Conservation (phyloP, 2,888 invertebrate genomes). For the Geotrupes spiniger region DNA sequence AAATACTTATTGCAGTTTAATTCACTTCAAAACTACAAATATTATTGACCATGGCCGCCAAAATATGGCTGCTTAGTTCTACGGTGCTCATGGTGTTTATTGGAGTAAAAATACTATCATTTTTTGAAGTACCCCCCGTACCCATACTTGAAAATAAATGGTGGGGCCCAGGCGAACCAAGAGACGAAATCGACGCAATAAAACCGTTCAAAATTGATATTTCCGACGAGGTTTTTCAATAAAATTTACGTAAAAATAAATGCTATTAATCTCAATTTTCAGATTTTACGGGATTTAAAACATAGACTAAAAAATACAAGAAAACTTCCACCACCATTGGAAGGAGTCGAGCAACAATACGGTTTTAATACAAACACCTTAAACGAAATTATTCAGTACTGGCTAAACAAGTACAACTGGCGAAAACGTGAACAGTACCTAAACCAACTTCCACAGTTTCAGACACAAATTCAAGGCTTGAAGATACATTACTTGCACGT, state of each 20-base stretch:
- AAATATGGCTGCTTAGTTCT: too few species aligned
- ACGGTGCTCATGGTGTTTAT: too few species aligned
- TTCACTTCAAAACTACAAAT: too few species aligned
- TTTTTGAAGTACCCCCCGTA: constrained; percentile 3
- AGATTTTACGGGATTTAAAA: constrained; percentile 56
- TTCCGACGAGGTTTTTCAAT: constrained; percentile 57
- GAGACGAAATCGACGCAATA: constrained; percentile 37
- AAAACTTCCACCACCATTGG: constrained; percentile 54
- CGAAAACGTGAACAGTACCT: constrained; percentile 57
- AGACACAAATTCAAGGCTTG: constrained; percentile 68
- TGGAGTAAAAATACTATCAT: neutral
- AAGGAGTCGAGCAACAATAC: constrained; percentile 70
- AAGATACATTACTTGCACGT: constrained; percentile 59
- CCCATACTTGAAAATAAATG: constrained; percentile 5
- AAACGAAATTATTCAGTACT: constrained; percentile 66
- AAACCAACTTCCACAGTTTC: constrained; percentile 67
- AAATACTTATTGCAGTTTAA: too few species aligned
- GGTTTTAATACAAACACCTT: constrained; percentile 76
- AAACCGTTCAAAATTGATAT: constrained; percentile 57
- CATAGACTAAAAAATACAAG: constrained; percentile 54
- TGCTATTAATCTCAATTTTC: too few species aligned
- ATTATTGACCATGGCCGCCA: too few species aligned
- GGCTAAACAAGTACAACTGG: constrained; percentile 74
- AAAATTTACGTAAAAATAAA: neutral
- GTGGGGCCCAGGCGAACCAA: constrained; percentile 10